Evolutionary conservation across 2,797 vertebrate genomes (phyloP), one percentile per base, ranked within the genome.

Genomic region (Lacerta agilis): DNA sequence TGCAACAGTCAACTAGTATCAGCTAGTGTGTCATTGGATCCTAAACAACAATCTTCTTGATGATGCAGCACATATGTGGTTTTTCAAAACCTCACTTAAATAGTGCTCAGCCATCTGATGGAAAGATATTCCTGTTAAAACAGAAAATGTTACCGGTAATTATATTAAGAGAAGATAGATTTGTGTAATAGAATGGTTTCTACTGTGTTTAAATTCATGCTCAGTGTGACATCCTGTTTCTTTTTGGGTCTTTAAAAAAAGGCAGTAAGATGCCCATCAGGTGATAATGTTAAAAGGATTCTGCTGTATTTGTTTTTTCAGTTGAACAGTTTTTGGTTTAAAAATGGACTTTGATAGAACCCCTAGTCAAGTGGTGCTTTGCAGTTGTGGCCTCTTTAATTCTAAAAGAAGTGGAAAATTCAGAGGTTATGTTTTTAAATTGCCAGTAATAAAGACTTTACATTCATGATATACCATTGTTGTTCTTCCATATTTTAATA

Each of bases 381-480:
- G 49, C 67, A 69, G 17, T 83, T 77, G 49, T 75, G 23, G 3
- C 43, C 43, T 87, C 15, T 0, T 88, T 92, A 89, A 33, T 79
- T 90, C 85, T 17, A 27, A 4, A 89, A 71, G 49, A 69, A 13
- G 66, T 91, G 64, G 27, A 79, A 38, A 43, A 89, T 88, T 85
- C n/a, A n/a, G 29, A 79, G 41, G 83, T 81, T 38, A 80, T 7
- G 1, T 88, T 90, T 90, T 69, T 71, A 79, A 72, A 81, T 38
- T 36, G 66, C 75, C 78, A 41, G 72, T 27, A 27, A 43, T 67
- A 66, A 77, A 88, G 66, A 3, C 72, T 73, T 0, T 0, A 41
- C 27, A 8, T 9, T 2, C 25, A 5, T 69, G 27, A 73, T 45
- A 0, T 2, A 38, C 49, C 23, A 64, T 27, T 86, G 15, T 67